Evolutionary conservation across 1,140 invertebrate genomes (phyloP), one percentile per base, ranked within the genome.

Genomic region (Ceratina japonica): DNA sequence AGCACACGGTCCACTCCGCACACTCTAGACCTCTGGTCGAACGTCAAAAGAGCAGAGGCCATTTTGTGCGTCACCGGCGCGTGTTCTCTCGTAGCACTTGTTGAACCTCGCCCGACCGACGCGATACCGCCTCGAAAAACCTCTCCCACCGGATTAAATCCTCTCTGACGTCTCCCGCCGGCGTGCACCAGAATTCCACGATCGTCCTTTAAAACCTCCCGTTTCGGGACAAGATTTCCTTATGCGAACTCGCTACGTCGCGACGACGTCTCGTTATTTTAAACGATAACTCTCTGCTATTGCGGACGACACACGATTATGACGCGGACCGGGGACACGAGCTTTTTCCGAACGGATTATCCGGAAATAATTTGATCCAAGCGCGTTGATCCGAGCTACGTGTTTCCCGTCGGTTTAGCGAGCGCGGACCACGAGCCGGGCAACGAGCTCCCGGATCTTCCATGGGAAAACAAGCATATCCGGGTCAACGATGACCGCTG

Each of bases 31-130:
- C 81, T 84, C 75, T 64, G 83, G 72, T 81, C 82, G 77, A 82
- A 83, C 82, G 74, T 88, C 83, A 86, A 86, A 88, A 87, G 86
- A 86, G 82, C 83, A 78, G 75, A 68, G 59, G 73, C 74, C 76
- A 73, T 86, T 89, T 86, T 84, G 82, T 88, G 75, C 72, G 72
- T 58, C 52, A 20, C 22, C 16, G 52, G 27, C 20, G 22, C 52
- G 61, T 63, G 18, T 54, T 51, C 31, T 54, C 63, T 22, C n/a
- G 37, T 59, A 72, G 75, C 87, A 89, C 88, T 89, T 89, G 88
- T 89, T 89, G 88, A 89, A 83, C 85, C 75, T 82, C 82, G 74
- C 56, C 27, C 72, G 75, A 52, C 66, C 61, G 77, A 84, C 79
- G n/a, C 58, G 70, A 54, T 63, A 51, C 56, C 27, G 27, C 27